Evolutionary conservation across 1,140 invertebrate genomes (phyloP), one percentile per base, ranked within the genome.

Genomic region (Lepidurus apus): DNA sequence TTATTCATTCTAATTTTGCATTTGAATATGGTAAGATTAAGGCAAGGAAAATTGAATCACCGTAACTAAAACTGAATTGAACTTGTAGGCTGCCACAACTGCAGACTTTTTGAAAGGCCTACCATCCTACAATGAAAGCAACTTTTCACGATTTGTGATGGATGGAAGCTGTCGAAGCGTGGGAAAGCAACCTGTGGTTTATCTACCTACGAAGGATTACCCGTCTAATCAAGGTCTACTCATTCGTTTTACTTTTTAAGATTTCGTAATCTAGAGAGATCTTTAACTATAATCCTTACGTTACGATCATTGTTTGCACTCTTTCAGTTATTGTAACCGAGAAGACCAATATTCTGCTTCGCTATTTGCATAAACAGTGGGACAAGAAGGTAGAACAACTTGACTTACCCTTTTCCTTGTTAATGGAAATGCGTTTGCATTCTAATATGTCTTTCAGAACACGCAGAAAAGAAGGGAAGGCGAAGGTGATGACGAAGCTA

Each of bases 311-410:
- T 80, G 75, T 80, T 77, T 82, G 83, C 85, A 84, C 82, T 81
- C 82, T 90, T 92, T 80, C 87, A 93, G 92, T 96, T 82, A 97
- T 97, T 85, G 95, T 96, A 42, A 96, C 95, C 84, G 95, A 97
- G 85, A 96, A 96, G 87, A 94, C 94, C 74, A 96, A 95, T 83
- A 96, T 98, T 81, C 87, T 98, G 77, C 85, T 98, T 82, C 90
- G 95, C 87, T 98, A 95, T 85, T 88, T 98, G 79, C 95, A 96
- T 82, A 94, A 96, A 83, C 93, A 95, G 86, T 96, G 93, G 93
- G 94, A 96, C 83, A 96, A 95, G 88, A 96, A 96, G 89, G 78
- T 79, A 74, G 17, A 47, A 47, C 45, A 47, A 47, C 45, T 47
- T 47, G 17, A 47, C 45, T 10, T 47, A 47, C 2, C 10, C 10